Evolutionary conservation across 2,797 vertebrate genomes (phyloP), one percentile per base, ranked within the genome.

Genomic region (Hafferia zeledoni): DNA sequence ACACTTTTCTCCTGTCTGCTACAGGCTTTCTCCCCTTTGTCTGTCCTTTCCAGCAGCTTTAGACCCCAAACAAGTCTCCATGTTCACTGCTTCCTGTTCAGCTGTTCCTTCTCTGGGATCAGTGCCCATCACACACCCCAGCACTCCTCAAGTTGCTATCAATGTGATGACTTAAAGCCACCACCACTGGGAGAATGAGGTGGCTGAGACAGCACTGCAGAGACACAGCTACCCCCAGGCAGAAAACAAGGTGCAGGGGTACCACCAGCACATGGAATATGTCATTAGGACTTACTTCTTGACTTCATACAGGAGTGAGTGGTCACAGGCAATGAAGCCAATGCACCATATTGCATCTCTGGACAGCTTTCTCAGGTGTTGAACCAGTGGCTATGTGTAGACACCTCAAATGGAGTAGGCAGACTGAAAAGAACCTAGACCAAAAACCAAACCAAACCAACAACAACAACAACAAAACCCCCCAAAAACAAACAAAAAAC

Each of bases 131-230:
- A 33, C 18, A 68, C 19, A 39, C 19, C 14, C 23, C 56, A 86
- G 55, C 43, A 49, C 4, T n/a, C 41, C n/a, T 60, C 86, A 59
- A 87, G 49, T 0, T 52, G 39, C 24, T 77, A 4, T 22, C 23
- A 10, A 65, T 70, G 46, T 17, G 23, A 11, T 49, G 20, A 53
- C 11, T 37, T 57, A 50, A 63, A 83, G 15, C 49, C 39, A 28
- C 0, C 0, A 3, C 22, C 17, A 12, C 72, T 61, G 8, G 50
- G 57, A 81, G 65, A 25, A 37, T 52, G 61, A 35, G 19, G 57
- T 30, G 25, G 57, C 37, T 78, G 77, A 60, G 39, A 14, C 52
- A 87, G 33, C 53, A 20, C 46, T 50, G 59, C 53, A 83, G 79
- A 87, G 85, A 53, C n/a, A 35, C 52, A 68, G 56, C 49, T 49